These are phyloP conservation scores for Hoplias malabaricus DNA, from an alignment of 2,113 vertebrate species.

Conservation along the genomic window DNA sequence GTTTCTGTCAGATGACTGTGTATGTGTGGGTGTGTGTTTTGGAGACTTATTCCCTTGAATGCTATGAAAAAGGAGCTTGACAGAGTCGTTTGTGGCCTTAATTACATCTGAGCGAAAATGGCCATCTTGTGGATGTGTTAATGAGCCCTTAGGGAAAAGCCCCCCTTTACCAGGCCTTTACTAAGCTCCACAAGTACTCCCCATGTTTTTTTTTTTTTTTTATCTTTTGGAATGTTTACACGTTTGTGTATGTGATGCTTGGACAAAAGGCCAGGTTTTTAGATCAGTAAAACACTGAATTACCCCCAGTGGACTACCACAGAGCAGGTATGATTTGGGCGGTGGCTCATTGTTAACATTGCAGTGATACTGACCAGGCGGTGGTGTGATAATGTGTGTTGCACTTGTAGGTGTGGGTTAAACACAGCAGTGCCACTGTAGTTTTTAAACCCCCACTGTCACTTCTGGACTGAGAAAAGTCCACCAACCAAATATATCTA, in stretches of 20 bases:
- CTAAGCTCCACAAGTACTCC: slow-evolving; percentile 33
- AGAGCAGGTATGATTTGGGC: no score
- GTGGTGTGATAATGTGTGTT: no score
- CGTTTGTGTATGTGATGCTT: neutral
- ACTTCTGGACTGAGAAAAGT: no score
- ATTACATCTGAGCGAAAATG: slow-evolving; percentile 57
- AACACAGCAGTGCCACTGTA: no score
- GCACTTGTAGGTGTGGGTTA: no score
- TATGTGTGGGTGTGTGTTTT: slow-evolving; percentile 41
- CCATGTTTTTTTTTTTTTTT: neutral
- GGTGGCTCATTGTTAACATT: no score
- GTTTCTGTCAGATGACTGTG: slow-evolving; percentile 48
- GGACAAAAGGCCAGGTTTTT: no score
- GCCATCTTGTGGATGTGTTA: slow-evolving; percentile 38
- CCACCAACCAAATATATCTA: no score
- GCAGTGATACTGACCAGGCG: no score
- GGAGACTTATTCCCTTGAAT: slow-evolving; percentile 49
- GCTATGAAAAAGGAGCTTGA: slow-evolving; percentile 45
- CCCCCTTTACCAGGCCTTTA: slow-evolving; percentile 29
- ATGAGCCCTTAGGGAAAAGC: slow-evolving; percentile 40
- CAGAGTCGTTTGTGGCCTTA: slow-evolving; percentile 48
- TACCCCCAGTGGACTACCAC: no score
- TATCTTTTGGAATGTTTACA: neutral
- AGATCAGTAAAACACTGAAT: no score
- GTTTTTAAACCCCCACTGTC: no score